Percentiles rank a stretch among this genome's conserved stretches.
Conservation (phyloP, 2,113 vertebrate genomes). For the Tyrannus savana region DNA sequence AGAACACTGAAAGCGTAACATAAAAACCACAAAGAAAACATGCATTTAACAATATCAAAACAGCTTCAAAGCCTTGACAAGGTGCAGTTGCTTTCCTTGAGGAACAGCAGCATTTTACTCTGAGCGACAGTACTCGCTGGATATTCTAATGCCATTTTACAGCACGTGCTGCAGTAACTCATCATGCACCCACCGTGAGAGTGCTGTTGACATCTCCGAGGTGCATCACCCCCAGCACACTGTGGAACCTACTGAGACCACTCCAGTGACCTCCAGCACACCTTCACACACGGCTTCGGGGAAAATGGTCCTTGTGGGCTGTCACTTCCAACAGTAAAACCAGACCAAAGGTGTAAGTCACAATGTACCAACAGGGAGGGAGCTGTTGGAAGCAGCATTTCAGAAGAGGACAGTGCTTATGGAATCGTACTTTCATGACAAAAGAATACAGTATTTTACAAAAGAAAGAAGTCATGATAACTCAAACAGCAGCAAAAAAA, state of each 20-base stretch:
- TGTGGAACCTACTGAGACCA: fast-evolving
- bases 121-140: not conserved
- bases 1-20: not conserved
- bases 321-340: not conserved
- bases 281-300: not conserved
- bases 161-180: not conserved
- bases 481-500: not conserved
- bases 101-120: not conserved
- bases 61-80: not conserved
- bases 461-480: not conserved
- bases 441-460: not conserved
- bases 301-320: not conserved
- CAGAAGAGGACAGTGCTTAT: not conserved
- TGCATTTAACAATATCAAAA: not conserved
- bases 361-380: fast-evolving
- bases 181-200: not conserved
- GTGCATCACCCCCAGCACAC: no score
- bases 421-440: not conserved
- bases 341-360: not conserved
- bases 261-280: not conserved
- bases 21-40: not conserved
- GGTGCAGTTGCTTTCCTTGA: not conserved
- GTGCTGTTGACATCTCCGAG: fast-evolving
- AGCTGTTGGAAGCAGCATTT: not conserved
- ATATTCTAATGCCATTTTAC: not conserved